Conservation (phyloP, 2,888 invertebrate genomes). For the Azorinus chamasolen region DNA sequence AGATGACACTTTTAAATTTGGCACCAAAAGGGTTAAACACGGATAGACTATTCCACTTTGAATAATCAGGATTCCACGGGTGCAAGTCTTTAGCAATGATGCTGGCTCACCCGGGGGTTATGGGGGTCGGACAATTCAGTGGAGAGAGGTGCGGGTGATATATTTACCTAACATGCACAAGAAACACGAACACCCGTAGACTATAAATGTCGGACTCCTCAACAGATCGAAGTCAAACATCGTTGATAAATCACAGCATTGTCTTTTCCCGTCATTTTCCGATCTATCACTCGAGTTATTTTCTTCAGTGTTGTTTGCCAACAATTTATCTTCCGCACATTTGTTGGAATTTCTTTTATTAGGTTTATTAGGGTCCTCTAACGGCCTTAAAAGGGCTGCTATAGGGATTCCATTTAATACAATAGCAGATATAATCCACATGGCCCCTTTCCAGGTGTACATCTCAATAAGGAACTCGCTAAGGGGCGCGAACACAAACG, state of each 20-base stretch:
- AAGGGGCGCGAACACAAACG: constrained; percentile 94
- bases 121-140: no score
- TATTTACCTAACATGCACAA: constrained; percentile 83
- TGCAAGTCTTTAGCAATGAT: no score
- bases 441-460: constrained; percentile 92
- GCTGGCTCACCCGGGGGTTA: no score
- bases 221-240: constrained; percentile 93
- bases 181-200: constrained; percentile 81
- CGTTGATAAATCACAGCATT: constrained; percentile 40
- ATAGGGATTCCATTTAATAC: constrained; percentile 92
- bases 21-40: no score
- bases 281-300: constrained; percentile 1
- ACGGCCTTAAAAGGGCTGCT: constrained; percentile 94
- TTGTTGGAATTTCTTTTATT: constrained; percentile 1
- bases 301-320: background rate
- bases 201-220: constrained; percentile 93
- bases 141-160: no score
- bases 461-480: constrained; percentile 89
- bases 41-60: no score
- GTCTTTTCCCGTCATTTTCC: constrained; percentile 8
- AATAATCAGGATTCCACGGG: no score
- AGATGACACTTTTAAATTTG: no score
- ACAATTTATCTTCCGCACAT: background rate
- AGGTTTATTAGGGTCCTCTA: constrained; percentile 84
- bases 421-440: constrained; percentile 93